phyloP scores from a whole-genome alignment of 1,140 invertebrate genomes.

The Fopius arisanus region DNA sequence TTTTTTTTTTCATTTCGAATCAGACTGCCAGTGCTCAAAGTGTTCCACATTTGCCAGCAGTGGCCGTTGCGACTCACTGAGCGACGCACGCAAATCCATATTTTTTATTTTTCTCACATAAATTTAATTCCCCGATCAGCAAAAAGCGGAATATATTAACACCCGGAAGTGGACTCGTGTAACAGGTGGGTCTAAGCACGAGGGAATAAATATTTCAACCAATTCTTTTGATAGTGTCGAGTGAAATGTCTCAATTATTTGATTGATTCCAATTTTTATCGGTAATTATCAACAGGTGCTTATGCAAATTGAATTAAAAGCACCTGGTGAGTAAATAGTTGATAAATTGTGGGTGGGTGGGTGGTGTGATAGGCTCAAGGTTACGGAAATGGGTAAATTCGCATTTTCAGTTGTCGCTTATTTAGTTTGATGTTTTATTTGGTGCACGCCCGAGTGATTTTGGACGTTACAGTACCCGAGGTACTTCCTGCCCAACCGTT shows the following conservation, averaged over 20 bases:
- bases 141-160: neutral
- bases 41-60: constrained; percentile 8
- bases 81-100: constrained; percentile 7
- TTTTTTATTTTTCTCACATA: neutral
- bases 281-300: neutral
- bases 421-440: constrained; percentile 1
- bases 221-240: neutral
- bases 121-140: neutral
- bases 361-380: neutral
- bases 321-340: neutral
- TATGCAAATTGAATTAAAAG: neutral
- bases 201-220: no score
- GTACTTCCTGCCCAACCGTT: constrained; percentile 26
- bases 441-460: constrained; percentile 25
- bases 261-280: neutral
- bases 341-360: neutral
- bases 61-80: constrained; percentile 13
- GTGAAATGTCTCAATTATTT: neutral
- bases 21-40: neutral
- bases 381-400: no score
- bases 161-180: neutral
- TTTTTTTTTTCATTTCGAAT: neutral
- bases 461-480: constrained; percentile 27
- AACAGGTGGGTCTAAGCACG: no score
- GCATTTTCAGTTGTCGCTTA: no score